Base-by-base conservation (phyloP, 1,140 invertebrate genomes). In the Musca vetustissima region DNA sequence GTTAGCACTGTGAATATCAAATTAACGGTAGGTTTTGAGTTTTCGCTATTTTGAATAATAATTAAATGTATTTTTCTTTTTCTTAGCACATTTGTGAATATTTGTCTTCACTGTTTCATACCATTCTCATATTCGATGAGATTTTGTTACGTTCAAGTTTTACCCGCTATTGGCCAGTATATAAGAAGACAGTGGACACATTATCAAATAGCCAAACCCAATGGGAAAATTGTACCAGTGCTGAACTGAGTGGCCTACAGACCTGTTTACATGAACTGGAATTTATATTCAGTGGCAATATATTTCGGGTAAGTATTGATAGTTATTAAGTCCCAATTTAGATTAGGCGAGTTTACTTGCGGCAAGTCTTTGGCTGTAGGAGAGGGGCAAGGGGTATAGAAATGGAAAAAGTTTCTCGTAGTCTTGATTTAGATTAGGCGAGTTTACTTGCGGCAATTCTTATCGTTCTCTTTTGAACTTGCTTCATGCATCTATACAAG, bases 211-310 rank as follows among this genome's bases (percentile, higher is more conserved):
- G 61, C n/a, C 68, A 53, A 13, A 50, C 64, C 1, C 64, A 66
- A 1, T 57, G 59, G 21, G 61, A 68, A 6, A 53, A 14, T 8
- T 75, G 64, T 21, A 70, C 68, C 3, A 55, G 8, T 17, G 64
- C 72, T 11, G 79, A 81, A 50, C 32, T 79, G 0, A 70, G 48
- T 17, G 77, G 79, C 7, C 69, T 81, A 7, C 61, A 69, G 28
- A 71, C 67, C 7, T 75, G 75, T 3, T 71, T 81, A 0, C 64
- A 73, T 3, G 78, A 82, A 22, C 70, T 82, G 3, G 76, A 80
- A 48, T 81, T 85, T 68, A 67, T 92, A 14, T 77, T 92, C 19
- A 85, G 86, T 65, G 89, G 88, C 13, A 85, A 85, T 71, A 87
- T 91, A 66, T 91, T 91, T 80, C 84, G 87, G 80, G 88, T 89